Base-by-base conservation (phyloP, 2,888 invertebrate genomes). In the Sphaeridia pumilis region DNA sequence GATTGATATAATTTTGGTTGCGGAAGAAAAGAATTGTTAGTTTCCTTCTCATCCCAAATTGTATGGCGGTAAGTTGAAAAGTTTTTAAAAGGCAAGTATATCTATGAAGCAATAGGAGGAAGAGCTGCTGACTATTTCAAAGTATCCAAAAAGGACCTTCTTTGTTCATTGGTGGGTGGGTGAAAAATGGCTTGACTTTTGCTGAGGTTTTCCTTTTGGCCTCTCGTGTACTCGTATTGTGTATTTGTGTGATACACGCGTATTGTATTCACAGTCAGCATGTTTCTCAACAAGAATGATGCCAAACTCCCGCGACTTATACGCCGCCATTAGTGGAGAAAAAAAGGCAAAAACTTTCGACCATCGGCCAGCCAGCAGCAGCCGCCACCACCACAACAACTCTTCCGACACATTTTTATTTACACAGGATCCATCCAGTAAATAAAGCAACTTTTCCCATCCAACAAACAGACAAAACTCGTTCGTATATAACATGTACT, bases 331-430 rank as follows among this genome's bases (percentile, higher is more conserved):
- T 38, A 38, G 38, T 5, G 38, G 12, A 7, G 17, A 38, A 20
- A 38, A 20, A 38, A n/a, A n/a, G n/a, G n/a, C n/a, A n/a, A n/a
- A n/a, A n/a, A n/a, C n/a, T n/a, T n/a, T n/a, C n/a, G n/a, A n/a
- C n/a, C n/a, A n/a, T n/a, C n/a, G n/a, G n/a, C n/a, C n/a, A n/a
- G n/a, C n/a, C n/a, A n/a, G n/a, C n/a, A n/a, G n/a, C n/a, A n/a
- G n/a, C n/a, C n/a, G n/a, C n/a, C n/a, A n/a, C n/a, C n/a, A n/a
- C n/a, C n/a, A n/a, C n/a, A n/a, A n/a, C n/a, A n/a, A n/a, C n/a
- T 41, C 27, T 41, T 49, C 49, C 49, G 49, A 49, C 48, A 38
- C 27, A 49, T 49, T 49, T 49, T 49, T 41, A 41, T 49, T 49
- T 41, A 38, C 41, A 38, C 38, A 38, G 17, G 12, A 38, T n/a